Conservation (phyloP, 2,888 invertebrate genomes). For the Phragmatobia fuliginosa region DNA sequence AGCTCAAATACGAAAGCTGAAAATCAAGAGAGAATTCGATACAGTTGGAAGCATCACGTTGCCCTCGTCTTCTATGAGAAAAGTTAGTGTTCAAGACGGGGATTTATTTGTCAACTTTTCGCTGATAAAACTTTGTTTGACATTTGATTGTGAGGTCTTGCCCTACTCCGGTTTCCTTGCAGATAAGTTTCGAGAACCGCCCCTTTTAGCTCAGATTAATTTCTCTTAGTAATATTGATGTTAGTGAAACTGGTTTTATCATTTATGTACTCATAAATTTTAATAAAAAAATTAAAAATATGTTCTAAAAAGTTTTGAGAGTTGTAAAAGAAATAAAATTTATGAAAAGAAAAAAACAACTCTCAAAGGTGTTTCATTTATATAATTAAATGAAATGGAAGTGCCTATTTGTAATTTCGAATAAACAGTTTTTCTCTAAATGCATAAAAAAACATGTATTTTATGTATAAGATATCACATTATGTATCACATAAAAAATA, state of each 20-base stretch:
- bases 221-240: conserved; percentile 60
- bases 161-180: conserved; percentile 61
- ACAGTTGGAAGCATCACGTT: conserved; percentile 65
- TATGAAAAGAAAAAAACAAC: not conserved
- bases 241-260: conserved; percentile 53
- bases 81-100: conserved; percentile 70
- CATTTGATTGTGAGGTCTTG: conserved; percentile 83
- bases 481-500: no score
- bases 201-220: conserved; percentile 70
- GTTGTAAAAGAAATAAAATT: not conserved
- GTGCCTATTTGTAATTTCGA: no score
- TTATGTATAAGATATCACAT: no score
- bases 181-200: conserved; percentile 67
- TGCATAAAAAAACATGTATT: no score
- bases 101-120: conserved; percentile 85
- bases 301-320: not conserved
- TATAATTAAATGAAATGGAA: no score
- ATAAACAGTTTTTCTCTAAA: no score
- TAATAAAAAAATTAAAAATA: not conserved
- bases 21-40: conserved; percentile 41
- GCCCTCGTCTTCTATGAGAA: conserved; percentile 73
- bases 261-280: conserved; percentile 39
- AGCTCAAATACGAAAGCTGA: conserved; percentile 12
- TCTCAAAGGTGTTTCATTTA: conserved; percentile 9
- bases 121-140: conserved; percentile 84